Evolutionary conservation across 2,113 vertebrate species (phyloP), one percentile per base, ranked within the genome.

Genomic region (Rhombomys opimus): DNA sequence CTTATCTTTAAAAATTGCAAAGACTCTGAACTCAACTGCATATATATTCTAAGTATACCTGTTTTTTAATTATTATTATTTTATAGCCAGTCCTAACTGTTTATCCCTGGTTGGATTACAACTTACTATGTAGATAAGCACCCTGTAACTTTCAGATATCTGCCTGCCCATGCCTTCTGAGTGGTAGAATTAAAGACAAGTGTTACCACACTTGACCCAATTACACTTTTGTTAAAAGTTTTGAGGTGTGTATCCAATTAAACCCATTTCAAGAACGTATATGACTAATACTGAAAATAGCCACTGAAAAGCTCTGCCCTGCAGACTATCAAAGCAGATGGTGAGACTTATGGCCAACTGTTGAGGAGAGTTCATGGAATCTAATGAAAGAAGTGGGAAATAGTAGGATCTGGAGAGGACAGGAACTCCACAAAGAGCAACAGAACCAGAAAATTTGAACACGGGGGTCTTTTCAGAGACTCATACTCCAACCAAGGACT

Each of bases 141-240:
- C 11, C n/a, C 59, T 63, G 22, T 7, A 41, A 63, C 35, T 61
- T 23, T 8, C 80, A 84, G 35, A 84, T 61, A 10, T 17, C 13
- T 85, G 23, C 10, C 38, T 85, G 14, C 23, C n/a, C 23, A 17
- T 30, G 13, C 3, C n/a, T 65, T 27, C 23, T 14, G 14, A 17
- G 14, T 65, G 15, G 7, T 18, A 63, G 59, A 85, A 85, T 63
- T 85, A 85, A 65, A 46, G n/a, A 9, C 4, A 30, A 41, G 81
- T 63, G 38, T 12, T 17, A 85, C 25, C 13, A 65, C n/a, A 17
- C 8, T 8, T 46, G 14, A 7, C n/a, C 57, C n/a, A 70, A 85
- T n/a, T 63, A 38, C 52, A 25, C 8, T 86, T 95, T 80, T 59
- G 93, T 85, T 89, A 70, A 89, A 85, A 86, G 25, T 57, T 57